These are phyloP conservation scores for Oreohelix idahoensis DNA, from an alignment of 1,140 invertebrate species.

Conservation along the genomic window DNA sequence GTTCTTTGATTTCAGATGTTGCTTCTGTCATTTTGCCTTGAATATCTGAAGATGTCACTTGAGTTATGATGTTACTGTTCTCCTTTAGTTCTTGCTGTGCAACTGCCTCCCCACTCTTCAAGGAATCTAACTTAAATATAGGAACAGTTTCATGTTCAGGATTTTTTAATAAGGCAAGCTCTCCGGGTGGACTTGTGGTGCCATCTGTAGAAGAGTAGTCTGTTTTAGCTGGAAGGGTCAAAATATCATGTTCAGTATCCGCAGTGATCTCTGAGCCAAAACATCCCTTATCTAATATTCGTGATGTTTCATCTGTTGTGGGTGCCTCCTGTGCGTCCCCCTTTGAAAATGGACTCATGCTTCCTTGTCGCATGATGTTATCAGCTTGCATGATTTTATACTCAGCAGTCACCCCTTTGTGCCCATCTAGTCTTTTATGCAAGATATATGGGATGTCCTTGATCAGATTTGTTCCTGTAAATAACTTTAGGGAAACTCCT, in stretches of 20 bases:
- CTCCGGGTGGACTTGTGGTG: slow-evolving; percentile 71
- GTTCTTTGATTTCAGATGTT: background rate
- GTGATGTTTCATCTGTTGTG: background rate
- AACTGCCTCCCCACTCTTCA: background rate
- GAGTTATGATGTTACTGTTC: too few species aligned
- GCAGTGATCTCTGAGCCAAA: background rate
- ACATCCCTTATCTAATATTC: background rate
- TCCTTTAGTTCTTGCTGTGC: too few species aligned
- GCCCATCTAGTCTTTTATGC: slow-evolving; percentile 63
- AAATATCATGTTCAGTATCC: background rate
- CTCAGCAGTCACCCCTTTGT: slow-evolving; percentile 53
- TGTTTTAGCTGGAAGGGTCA: slow-evolving; percentile 69
- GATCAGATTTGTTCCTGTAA: slow-evolving; percentile 63
- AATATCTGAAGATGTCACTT: background rate
- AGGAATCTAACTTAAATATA: background rate
- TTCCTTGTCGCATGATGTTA: slow-evolving; percentile 49
- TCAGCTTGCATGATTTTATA: slow-evolving; percentile 46
- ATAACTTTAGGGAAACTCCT: slow-evolving; percentile 12
- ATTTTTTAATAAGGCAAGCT: slow-evolving; percentile 65
- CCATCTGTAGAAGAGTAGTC: slow-evolving; percentile 75
- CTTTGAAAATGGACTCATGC: slow-evolving; percentile 21
- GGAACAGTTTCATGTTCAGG: slow-evolving; percentile 31
- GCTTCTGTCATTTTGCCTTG: background rate
- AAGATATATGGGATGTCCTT: slow-evolving; percentile 74
- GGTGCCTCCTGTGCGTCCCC: background rate